Evolutionary conservation across 2,113 vertebrate genomes (phyloP), one percentile per base, ranked within the genome.

Genomic region (Myiagra hebetior): DNA sequence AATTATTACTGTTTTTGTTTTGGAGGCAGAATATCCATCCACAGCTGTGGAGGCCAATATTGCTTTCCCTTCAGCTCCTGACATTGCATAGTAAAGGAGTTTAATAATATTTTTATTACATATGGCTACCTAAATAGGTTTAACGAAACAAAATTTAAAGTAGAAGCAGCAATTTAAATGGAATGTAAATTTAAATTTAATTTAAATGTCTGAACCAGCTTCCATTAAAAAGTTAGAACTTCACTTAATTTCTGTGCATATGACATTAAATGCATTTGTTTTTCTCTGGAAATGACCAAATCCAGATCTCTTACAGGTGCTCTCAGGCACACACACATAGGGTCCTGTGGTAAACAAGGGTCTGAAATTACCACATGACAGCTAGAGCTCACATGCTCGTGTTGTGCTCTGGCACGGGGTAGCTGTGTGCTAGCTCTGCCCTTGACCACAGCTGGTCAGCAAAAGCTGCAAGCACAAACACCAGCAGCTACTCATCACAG

Each of bases 381-480:
- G 7, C 80, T 19, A 0, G 19, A 82, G 22, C 9, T 56, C 19
- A 35, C 52, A 33, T 24, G 44, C 50, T 37, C 21, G 0, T 5
- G 18, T 24, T 1, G 1, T 27, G 18, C 47, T 30, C 28, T 39
- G 20, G 17, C 33, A 15, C 3, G 27, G 57, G 27, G 53, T 3
- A 47, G 46, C n/a, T 1, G 0, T 2, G 3, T 11, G 37, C 17
- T 24, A 55, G 53, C 17, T 56, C n/a, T 62, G 44, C 30, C 33
- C 35, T 35, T 1, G 0, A 63, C 19, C 0, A 0, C 17, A 37
- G 52, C 6, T 2, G 15, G 10, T 44, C 55, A 65, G 52, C n/a
- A 44, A 37, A 63, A 60, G 65, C 33, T 42, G 27, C 0, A 0
- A 82, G 65, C 16, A 1, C 2, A 0, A 70, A 12, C n/a, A 16